Evolutionary conservation across 2,888 invertebrate genomes (phyloP), one percentile per base, ranked within the genome.

Genomic region (Romanomermis culicivorax): DNA sequence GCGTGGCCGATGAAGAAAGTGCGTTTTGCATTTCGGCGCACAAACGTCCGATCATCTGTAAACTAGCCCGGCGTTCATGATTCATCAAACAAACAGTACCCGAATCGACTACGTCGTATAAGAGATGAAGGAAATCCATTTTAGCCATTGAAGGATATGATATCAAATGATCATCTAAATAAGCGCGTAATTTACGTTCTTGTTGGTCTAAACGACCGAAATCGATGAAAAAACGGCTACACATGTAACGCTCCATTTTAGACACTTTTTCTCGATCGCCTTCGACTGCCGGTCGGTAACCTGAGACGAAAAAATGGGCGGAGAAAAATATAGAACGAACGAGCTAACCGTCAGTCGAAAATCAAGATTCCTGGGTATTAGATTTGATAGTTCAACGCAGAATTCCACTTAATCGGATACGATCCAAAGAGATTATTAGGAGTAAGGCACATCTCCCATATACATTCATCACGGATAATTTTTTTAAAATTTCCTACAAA

Each of bases 221-320:
- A 76, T 97, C 97, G 71, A 97, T 97, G 77, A 99, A 99, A 79
- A 97, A 97, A 65, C 97, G 79, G 63, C 95, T 95, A 78, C 95
- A 97, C 97, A 97, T 99, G 77, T 97, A 97, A 61, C 89, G 81
- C 76, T 97, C 93, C 67, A 95, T 78, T 55, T 80, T 83, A 71
- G 88, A 85, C 68, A 93, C 71, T 72, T 7, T 17, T 36, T 36
- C 36, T 7, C 36, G 11, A 17, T 45, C 23, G 45, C 23, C 24
- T 17, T 11, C 47, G 47, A 17, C 47, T 11, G 23, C 26, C 29
- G 50, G 50, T 20, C 50, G 26, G 27, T 27, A 49, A 23, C 50
- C 50, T 45, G 36, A 36, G 17, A 7, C 36, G 17, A 7, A 36
- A 36, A 36, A 36, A 36, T 11, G 11, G 36, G 11, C 17, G 36